Percentiles rank a stretch among this genome's conserved stretches.
Evolutionary conservation across 2,888 invertebrate species (phyloP).

Genomic region (Phlogophora meticulosa): DNA sequence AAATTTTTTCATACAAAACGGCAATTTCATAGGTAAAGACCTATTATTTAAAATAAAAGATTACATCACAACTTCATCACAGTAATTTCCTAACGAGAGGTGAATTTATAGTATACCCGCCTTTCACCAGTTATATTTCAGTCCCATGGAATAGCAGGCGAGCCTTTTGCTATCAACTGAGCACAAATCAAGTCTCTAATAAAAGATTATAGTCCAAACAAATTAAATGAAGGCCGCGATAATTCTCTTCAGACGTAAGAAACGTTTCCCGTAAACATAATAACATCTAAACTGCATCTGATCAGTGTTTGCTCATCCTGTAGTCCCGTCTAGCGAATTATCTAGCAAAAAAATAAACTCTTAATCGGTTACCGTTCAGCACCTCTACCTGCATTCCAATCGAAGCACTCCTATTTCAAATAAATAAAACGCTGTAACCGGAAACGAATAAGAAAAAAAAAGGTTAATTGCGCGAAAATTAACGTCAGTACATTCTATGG

Average conservation of each 20-base stretch:
- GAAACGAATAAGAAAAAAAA: constrained; percentile 25
- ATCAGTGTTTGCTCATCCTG: constrained; percentile 12
- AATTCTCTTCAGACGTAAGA: constrained; percentile 1
- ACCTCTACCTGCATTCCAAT: constrained; percentile 28
- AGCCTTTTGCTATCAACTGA: no score
- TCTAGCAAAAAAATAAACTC: constrained; percentile 25
- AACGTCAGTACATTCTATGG: constrained; percentile 39
- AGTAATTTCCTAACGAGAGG: no score
- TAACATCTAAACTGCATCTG: constrained; percentile 16
- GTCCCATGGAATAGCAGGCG: no score
- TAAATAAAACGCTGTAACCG: constrained; percentile 24
- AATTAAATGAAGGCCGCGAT: constrained; percentile 6
- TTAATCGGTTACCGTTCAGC: constrained; percentile 7
- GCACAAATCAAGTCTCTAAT: no score
- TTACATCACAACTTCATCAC: no score
- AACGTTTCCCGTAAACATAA: constrained; percentile 21
- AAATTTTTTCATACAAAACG: no score
- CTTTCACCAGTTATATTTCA: no score
- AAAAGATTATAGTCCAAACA: neutral
- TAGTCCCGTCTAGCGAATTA: constrained; percentile 6
- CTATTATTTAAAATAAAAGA: no score
- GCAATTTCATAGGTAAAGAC: no score
- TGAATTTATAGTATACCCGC: no score
- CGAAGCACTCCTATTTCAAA: constrained; percentile 21
- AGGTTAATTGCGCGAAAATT: constrained; percentile 21